Percentiles rank a stretch among this genome's conserved stretches.
These are phyloP conservation scores for Erebia epiphron DNA, from an alignment of 2,888 invertebrate genomes.

Conservation along the genomic window DNA sequence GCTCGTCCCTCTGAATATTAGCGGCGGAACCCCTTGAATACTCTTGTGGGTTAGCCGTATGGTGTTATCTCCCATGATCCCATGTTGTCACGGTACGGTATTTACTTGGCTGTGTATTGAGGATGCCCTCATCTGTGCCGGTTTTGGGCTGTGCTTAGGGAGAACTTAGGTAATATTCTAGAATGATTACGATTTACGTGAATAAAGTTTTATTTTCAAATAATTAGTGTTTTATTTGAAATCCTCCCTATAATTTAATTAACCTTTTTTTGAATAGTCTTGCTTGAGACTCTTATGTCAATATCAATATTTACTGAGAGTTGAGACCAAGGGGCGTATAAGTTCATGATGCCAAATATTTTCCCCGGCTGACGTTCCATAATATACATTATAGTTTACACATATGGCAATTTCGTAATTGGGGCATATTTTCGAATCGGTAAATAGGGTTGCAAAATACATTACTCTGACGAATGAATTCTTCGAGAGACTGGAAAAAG, in stretches of 20 bases:
- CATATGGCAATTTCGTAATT: too few relatives aligned
- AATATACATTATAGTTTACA: too few relatives aligned
- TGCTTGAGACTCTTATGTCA: too few relatives aligned
- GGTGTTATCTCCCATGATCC: slow-evolving; percentile 31
- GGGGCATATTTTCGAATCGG: too few relatives aligned
- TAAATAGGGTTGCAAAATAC: too few relatives aligned
- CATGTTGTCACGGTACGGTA: slow-evolving; percentile 39
- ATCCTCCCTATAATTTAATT: neutral
- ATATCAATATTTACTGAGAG: too few relatives aligned
- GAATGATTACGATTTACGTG: slow-evolving; percentile 27
- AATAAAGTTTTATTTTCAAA: slow-evolving; percentile 37
- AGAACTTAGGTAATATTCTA: slow-evolving; percentile 14
- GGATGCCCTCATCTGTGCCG: slow-evolving; percentile 40
- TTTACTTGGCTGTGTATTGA: slow-evolving; percentile 35
- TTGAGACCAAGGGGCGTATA: too few relatives aligned
- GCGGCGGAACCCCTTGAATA: slow-evolving; percentile 43
- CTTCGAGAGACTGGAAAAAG: too few relatives aligned
- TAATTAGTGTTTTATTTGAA: neutral
- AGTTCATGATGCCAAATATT: too few relatives aligned
- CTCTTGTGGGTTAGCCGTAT: slow-evolving; percentile 47
- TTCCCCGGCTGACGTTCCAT: too few relatives aligned
- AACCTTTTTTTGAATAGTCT: too few relatives aligned
- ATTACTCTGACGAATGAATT: too few relatives aligned
- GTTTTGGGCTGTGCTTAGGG: slow-evolving; percentile 41
- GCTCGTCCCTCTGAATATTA: slow-evolving; percentile 27